Evolutionary conservation across 2,888 invertebrate genomes (phyloP).

Genomic region (Lutraria lutraria): DNA sequence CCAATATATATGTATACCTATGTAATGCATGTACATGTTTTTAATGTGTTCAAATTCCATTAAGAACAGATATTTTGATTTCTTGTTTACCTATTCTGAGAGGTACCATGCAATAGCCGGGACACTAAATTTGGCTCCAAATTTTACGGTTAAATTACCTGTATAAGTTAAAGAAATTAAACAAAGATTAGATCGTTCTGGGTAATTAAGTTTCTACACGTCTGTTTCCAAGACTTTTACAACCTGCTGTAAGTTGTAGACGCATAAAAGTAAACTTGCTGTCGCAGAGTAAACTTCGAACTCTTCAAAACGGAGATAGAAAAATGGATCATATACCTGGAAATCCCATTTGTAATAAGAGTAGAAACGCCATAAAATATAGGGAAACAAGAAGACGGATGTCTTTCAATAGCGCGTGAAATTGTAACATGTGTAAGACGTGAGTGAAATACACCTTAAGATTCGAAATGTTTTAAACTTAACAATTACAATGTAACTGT

Average conservation of each 20-base stretch:
- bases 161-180: constrained; percentile 55
- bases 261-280: background rate
- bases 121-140: constrained; percentile 37
- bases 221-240: constrained; percentile 37
- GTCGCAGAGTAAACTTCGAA: constrained; percentile 20
- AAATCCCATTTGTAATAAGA: constrained; percentile 40
- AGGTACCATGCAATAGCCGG: background rate
- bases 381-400: constrained; percentile 38
- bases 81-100: too few relatives aligned
- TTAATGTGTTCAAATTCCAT: too few relatives aligned
- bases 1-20: too few relatives aligned
- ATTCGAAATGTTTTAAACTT: constrained; percentile 1
- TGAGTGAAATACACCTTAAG: constrained; percentile 38
- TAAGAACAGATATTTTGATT: too few relatives aligned
- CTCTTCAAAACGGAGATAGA: background rate
- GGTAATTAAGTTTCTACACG: constrained; percentile 24
- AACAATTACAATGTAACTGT: background rate
- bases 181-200: constrained; percentile 50
- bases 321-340: constrained; percentile 37
- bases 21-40: too few relatives aligned
- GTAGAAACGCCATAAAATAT: constrained; percentile 35
- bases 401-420: constrained; percentile 47
- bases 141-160: constrained; percentile 57
- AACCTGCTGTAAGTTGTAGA: constrained; percentile 3
- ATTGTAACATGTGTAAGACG: constrained; percentile 38